Evolutionary conservation across 2,113 vertebrate species (phyloP), one percentile per base, ranked within the genome.

Genomic region (Xenopus laevis): DNA sequence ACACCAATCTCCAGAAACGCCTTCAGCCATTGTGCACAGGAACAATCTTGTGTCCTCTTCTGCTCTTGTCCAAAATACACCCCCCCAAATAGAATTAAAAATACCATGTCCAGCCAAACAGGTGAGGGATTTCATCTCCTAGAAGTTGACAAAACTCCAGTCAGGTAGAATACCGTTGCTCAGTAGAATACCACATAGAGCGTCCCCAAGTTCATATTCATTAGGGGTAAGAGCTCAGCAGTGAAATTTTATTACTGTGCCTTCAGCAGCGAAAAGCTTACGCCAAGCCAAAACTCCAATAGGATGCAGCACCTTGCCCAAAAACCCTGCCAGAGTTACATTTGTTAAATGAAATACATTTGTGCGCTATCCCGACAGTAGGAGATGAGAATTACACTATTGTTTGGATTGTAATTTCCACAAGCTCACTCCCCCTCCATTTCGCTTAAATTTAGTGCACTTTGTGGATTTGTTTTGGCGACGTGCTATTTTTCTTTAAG

Each of bases 391-490:
- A 76, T 63, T 21, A 62, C 66, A 47, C 61, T 45, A 70, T 70
- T 70, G 60, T 70, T 70, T 64, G 59, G 47, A 70, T 68, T 64
- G 66, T 70, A 44, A 63, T 64, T 64, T 23, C 67, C 67, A 15
- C 20, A n/a, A 45, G 58, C 68, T 45, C 23, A 57, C 74, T 68
- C 66, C 44, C 66, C 66, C 66, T 10, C 21, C 58, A 59, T 33
- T 23, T 64, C 16, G 27, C 68, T 63, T 69, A 69, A 57, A 77
- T 69, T 64, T 64, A 69, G 74, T 57, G 74, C 67, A 70, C 74
- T 69, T 77, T 63, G 66, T 70, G 67, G 59, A 77, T 77, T 75
- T 68, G 73, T 75, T 68, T 75, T 75, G 73, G 73, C 73, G 63
- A 68, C 65, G 27, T 53, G 50, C 65, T 68, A 62, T 75, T 75